Percentiles rank a stretch among this genome's conserved stretches.
These are phyloP conservation scores for Lysandra coridon DNA, from an alignment of 2,888 invertebrate genomes.

Conservation along the genomic window DNA sequence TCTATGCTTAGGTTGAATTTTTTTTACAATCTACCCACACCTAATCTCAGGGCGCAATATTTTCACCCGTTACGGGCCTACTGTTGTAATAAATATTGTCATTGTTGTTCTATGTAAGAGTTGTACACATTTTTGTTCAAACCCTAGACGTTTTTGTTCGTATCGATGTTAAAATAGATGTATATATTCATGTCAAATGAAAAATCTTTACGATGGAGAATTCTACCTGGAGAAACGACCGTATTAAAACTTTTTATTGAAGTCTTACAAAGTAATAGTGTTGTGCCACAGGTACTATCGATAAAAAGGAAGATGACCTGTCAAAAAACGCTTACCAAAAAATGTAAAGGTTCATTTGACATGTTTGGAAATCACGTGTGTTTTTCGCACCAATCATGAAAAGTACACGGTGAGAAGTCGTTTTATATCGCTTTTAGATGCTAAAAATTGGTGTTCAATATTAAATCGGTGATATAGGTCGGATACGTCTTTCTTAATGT, in stretches of 20 bases:
- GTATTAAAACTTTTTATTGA: background rate
- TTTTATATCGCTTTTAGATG: conserved; percentile 42
- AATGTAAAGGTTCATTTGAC: conserved; percentile 13
- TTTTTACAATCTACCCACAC: background rate
- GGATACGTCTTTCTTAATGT: conserved; percentile 58
- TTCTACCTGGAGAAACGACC: background rate
- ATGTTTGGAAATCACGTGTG: conserved; percentile 37
- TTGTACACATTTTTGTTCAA: conserved; percentile 13
- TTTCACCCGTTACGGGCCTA: conserved; percentile 17
- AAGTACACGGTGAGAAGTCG: conserved; percentile 39
- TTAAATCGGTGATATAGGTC: conserved; percentile 46
- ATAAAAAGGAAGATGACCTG: background rate
- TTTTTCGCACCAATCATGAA: conserved; percentile 41
- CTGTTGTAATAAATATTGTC: conserved; percentile 24
- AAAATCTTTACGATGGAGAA: background rate
- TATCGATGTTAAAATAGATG: conserved; percentile 18
- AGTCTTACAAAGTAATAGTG: background rate
- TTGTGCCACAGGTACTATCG: background rate
- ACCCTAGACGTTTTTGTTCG: conserved; percentile 19
- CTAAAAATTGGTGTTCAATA: conserved; percentile 45
- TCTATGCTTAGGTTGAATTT: background rate
- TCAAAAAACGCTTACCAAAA: background rate
- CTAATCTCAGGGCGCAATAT: background rate
- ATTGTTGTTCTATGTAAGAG: conserved; percentile 25
- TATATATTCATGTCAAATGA: conserved; percentile 12